A percentile compares a stretch with the other conserved stretches of the same genome.
Conservation (phyloP, 2,113 vertebrate species). For the Halichoeres trimaculatus region DNA sequence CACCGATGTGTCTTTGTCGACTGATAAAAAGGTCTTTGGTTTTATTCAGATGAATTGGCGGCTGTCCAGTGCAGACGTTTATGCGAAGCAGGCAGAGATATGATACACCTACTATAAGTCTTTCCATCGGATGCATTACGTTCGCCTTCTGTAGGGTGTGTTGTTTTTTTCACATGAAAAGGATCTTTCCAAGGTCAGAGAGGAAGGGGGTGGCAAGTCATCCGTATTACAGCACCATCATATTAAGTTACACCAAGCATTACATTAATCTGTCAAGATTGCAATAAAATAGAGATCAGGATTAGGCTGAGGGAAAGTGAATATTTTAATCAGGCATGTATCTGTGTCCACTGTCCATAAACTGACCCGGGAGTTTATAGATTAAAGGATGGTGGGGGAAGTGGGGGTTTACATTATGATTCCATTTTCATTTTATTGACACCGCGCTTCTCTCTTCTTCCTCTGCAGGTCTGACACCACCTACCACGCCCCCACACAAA, state of each 20-base stretch:
- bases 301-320: conserved; percentile 80
- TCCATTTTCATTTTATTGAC: conserved; percentile 59
- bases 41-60: conserved; percentile 62
- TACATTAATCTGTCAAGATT: conserved; percentile 84
- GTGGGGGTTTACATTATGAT: conserved; percentile 64
- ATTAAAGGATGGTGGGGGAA: conserved; percentile 32
- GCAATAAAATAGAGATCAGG: conserved; percentile 82
- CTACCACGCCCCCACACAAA: conserved; percentile 99
- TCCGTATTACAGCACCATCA: conserved; percentile 66
- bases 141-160: conserved; percentile 47
- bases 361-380: conserved; percentile 71
- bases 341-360: conserved; percentile 77
- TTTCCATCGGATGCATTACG: conserved; percentile 45
- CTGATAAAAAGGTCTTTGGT: conserved; percentile 28
- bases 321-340: conserved; percentile 83
- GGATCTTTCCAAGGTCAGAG: conserved; percentile 76
- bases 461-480: conserved; percentile 96
- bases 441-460: conserved; percentile 54
- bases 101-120: conserved; percentile 49
- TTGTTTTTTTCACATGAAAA: conserved; percentile 44
- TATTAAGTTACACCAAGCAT: conserved; percentile 82
- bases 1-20: conserved; percentile 19
- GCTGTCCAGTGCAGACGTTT: conserved; percentile 34
- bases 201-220: conserved; percentile 67
- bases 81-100: conserved; percentile 37